Conservation (phyloP, 2,113 vertebrate species). For the Anoura caudifer region DNA sequence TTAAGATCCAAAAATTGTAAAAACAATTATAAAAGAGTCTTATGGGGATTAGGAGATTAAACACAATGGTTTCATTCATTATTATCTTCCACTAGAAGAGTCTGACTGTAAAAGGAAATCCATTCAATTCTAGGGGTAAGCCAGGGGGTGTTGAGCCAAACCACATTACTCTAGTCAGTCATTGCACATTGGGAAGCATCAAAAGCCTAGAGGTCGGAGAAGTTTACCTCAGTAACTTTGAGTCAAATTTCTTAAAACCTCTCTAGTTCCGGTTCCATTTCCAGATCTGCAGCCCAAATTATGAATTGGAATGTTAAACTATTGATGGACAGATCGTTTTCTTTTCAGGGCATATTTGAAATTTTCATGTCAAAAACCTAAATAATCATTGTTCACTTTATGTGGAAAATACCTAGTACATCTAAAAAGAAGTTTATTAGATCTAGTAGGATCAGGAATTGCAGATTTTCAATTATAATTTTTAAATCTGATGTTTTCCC, state of each 20-base stretch:
- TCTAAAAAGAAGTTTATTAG: background rate
- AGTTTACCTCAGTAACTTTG: background rate
- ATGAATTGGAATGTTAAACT: background rate
- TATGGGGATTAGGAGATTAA: conserved; percentile 41
- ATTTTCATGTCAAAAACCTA: background rate
- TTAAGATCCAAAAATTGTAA: conserved; percentile 51
- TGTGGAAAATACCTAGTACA: background rate
- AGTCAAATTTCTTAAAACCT: background rate
- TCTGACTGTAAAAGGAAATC: background rate
- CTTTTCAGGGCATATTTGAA: background rate
- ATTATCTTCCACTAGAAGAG: conserved; percentile 37
- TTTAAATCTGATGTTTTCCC: background rate
- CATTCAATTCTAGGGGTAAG: background rate
- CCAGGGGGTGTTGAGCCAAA: background rate
- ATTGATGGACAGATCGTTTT: background rate
- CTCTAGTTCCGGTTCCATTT: background rate
- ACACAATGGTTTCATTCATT: conserved; percentile 29
- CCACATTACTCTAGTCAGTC: background rate
- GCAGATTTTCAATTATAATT: background rate
- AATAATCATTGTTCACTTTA: background rate
- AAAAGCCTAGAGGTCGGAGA: background rate
- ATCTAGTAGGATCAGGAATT: background rate
- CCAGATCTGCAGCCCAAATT: background rate
- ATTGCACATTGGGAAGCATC: background rate
- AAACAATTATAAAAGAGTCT: conserved; percentile 51